Base-by-base conservation (phyloP, 2,888 invertebrate species). In the Lasius fuliginosus region DNA sequence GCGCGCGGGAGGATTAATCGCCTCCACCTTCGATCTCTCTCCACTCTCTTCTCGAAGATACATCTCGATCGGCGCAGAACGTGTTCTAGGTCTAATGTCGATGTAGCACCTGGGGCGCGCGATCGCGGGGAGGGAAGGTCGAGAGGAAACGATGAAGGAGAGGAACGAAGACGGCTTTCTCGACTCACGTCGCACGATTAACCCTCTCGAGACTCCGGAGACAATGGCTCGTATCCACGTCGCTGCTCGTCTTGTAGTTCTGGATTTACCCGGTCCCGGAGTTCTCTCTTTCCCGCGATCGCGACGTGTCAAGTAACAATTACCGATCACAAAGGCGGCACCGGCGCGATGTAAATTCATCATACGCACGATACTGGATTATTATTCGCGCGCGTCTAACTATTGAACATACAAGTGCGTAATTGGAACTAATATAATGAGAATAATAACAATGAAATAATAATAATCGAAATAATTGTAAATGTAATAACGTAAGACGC, bases 61-160 rank as follows among this genome's bases (percentile, higher is more conserved):
- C 60, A 62, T 82, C 81, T 82, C 83, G 79, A 83, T 58, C 36
- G 30, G 60, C 53, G 53, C 89, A 75, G 87, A 89, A 88, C 87
- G 87, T 87, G 88, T 90, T 89, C 87, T 85, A 85, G 64, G 87
- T 90, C 90, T 90, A 89, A 91, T 84, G 85, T 84, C 81, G 87
- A 88, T 85, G 86, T 88, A 85, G 81, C 71, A 77, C 53, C 53
- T 53, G 53, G 18, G 18, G 18, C 73, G 83, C 82, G 62, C 56
- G 56, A 15, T 56, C n/a, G 56, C 27, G 67, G 42, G 65, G 62
- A 56, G 46, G 71, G 82, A 83, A 76, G 64, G 83, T 64, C 71
- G 67, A 23, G 23, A 42, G 58, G 62, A 40, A 60, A 18, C 27
- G 69, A 23, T 23, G 23, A 23, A 23, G 23, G 23, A 23, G 23